Evolutionary conservation across 2,888 invertebrate species (phyloP).

Genomic region (Apotomis turbidana): DNA sequence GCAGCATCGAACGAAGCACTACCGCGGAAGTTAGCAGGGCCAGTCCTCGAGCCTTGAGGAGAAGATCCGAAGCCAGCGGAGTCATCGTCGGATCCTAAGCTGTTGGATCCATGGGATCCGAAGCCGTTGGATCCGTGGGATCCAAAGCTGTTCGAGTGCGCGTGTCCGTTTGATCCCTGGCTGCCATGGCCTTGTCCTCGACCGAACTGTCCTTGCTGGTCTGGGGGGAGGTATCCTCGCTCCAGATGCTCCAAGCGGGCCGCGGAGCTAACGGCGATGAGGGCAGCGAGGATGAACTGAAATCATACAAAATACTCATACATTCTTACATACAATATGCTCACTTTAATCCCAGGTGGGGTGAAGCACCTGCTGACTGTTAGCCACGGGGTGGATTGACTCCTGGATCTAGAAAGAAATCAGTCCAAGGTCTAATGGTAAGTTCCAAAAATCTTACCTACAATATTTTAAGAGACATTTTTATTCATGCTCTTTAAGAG

Average conservation of each 20-base stretch:
- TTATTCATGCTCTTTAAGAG: no score
- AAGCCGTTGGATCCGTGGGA: slow-evolving; percentile 23
- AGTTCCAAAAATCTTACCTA: slow-evolving; percentile 7
- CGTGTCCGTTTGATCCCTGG: slow-evolving; percentile 41
- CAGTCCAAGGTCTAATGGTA: slow-evolving; percentile 23
- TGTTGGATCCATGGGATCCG: slow-evolving; percentile 27
- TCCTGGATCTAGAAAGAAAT: slow-evolving; percentile 35
- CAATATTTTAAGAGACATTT: neutral
- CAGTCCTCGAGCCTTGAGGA: slow-evolving; percentile 13
- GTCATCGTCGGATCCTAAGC: slow-evolving; percentile 42
- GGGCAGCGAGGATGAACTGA: slow-evolving; percentile 70
- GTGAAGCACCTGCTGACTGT: slow-evolving; percentile 32
- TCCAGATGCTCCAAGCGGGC: slow-evolving; percentile 75
- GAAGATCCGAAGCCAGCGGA: slow-evolving; percentile 47
- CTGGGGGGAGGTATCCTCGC: slow-evolving; percentile 72
- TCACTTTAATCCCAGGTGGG: slow-evolving; percentile 28
- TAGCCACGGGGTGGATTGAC: slow-evolving; percentile 25
- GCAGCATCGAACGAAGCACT: slow-evolving; percentile 57
- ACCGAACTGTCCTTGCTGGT: slow-evolving; percentile 44
- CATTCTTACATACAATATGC: slow-evolving; percentile 10
- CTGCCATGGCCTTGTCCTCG: slow-evolving; percentile 16
- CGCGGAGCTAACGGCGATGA: slow-evolving; percentile 67
- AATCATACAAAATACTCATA: slow-evolving; percentile 36
- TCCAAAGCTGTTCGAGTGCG: slow-evolving; percentile 10
- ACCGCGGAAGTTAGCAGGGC: slow-evolving; percentile 39